Base-by-base conservation (phyloP, 1,140 invertebrate genomes). In the Galleria mellonella region DNA sequence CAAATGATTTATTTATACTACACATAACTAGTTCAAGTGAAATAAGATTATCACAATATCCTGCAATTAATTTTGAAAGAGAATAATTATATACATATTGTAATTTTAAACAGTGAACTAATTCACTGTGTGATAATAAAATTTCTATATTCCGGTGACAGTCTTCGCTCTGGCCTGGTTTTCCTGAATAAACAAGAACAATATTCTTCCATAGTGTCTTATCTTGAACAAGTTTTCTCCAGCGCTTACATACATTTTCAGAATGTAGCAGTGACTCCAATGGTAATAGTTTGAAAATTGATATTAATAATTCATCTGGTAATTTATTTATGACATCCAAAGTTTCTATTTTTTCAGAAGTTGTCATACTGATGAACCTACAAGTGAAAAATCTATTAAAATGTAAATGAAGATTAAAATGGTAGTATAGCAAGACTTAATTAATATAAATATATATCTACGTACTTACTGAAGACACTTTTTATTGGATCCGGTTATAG, bases 11-110 rank as follows among this genome's bases (percentile, higher is more conserved):
- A n/a, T 35, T 36, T 36, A 85, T 49, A 41, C 71, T 50, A 42
- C 82, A 85, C 82, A 85, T 83, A 0, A 83, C 61, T 43, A 85
- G 38, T 54, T 83, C 79, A 17, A 85, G 30, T 17, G 70, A 74
- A 39, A 55, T 65, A 38, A 86, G 51, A 56, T 86, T 79, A 37
- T 50, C 40, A 50, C 79, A 83, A 37, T 70, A 56, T 7, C 74
- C 57, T 46, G 72, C 50, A n/a, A 86, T 55, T 42, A 63, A 64
- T 47, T 64, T 67, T 29, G 81, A 70, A 8, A 56, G 49, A 12
- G 62, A 38, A 48, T 83, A 83, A 55, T 48, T 75, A 53, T 82
- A 70, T n/a, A 81, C 62, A 67, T 83, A 83, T 43, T 86, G 82
- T 30, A 86, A 48, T 55, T 74, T 82, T 32, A 86, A 56, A 36